phyloP scores from a whole-genome alignment of 2,888 invertebrate species.

The Polymixis flavicincta region DNA sequence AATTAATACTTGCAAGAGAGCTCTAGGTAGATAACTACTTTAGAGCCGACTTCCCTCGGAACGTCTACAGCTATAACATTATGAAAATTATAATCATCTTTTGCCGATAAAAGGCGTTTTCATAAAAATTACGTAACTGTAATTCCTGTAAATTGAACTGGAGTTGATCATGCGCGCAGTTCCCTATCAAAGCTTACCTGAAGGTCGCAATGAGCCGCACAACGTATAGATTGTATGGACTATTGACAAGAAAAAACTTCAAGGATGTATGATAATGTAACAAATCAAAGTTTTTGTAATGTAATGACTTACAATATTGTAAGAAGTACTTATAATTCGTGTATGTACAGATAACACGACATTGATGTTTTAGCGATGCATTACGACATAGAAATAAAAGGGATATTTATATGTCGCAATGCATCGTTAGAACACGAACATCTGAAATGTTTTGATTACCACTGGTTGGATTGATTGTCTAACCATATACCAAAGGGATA shows the following conservation, averaged over 20 bases:
- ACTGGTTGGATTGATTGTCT: no score
- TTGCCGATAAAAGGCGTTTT: constrained; percentile 21
- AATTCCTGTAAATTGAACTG: neutral
- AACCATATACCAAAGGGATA: no score
- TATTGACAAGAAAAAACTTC: constrained; percentile 68
- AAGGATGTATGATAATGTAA: constrained; percentile 69
- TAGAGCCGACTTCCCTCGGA: constrained; percentile 26
- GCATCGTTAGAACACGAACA: no score
- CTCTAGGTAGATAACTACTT: constrained; percentile 37
- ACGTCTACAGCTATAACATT: constrained; percentile 6
- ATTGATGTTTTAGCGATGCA: neutral
- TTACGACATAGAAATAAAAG: no score
- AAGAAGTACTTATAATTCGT: constrained; percentile 16
- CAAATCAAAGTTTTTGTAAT: constrained; percentile 64
- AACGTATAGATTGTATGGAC: constrained; percentile 68
- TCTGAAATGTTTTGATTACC: no score
- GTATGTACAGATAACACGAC: neutral
- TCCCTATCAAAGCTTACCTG: constrained; percentile 63
- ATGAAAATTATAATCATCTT: constrained; percentile 20
- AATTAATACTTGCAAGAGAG: constrained; percentile 42
- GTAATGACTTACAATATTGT: constrained; percentile 40
- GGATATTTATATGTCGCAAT: no score
- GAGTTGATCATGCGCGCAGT: constrained; percentile 50
- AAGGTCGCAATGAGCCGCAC: constrained; percentile 64
- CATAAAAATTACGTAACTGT: constrained; percentile 9